Base-by-base conservation (phyloP, 1,140 invertebrate species). In the Brachionus plicatilis region DNA sequence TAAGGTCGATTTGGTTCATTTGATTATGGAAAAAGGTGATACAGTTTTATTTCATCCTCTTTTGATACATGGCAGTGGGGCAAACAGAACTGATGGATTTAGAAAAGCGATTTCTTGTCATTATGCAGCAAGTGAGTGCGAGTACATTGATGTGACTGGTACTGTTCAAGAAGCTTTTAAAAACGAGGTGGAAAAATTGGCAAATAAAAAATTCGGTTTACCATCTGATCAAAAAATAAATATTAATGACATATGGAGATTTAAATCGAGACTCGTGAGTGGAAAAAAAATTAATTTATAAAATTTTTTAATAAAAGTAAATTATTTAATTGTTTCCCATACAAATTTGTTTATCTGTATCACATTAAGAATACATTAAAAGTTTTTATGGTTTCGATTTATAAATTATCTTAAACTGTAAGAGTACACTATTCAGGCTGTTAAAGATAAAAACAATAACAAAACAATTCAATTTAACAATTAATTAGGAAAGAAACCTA, bases 21-120 rank as follows among this genome's bases (percentile, higher is more conserved):
- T 95, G 1, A 91, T 92, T 85, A 95, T 96, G 94, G 91, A 93
- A 84, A 92, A 93, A 70, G 95, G 94, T 5, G 95, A 96, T 88
- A 96, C 95, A 0, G 93, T 96, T 1, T 95, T 97, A 89, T 96
- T 97, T 88, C 94, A 96, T 90, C 95, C 95, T 0, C 86, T 95
- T 14, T 88, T 96, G 2, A 91, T 96, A 56, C 95, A 96, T 89
- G 95, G 95, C 37, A 96, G 94, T 3, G 94, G 94, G 75, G 91
- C 93, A 43, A 96, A 96, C 88, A 88, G 87, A 60, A 93, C 94
- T 0, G 90, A 92, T 85, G 93, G 87, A 3, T 90, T 90, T 85
- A 86, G 90, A 85, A 91, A 91, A 86, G 89, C 94, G 2, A 76
- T 76, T 50, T 94, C 93, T 11, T 93, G 93, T 86, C 95, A 96